phyloP scores from a whole-genome alignment of 2,888 invertebrate species.

The Drosophila ezoana region DNA sequence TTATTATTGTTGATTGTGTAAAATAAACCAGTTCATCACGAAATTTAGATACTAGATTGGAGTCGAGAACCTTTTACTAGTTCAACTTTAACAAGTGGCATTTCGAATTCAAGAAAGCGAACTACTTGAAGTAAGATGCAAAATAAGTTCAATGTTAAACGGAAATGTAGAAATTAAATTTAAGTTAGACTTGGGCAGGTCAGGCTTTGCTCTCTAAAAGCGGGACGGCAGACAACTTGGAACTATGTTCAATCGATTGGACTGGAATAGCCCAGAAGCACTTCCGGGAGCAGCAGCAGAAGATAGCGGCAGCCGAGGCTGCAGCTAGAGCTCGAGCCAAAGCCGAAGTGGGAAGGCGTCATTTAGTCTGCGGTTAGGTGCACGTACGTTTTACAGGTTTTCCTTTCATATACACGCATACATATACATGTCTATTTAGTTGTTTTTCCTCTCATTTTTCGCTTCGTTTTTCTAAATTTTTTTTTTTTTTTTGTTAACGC shows the following conservation, averaged over 20 bases:
- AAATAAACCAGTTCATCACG: neutral
- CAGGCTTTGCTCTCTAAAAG: no score
- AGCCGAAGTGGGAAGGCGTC: constrained; percentile 52
- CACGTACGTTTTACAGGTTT: constrained; percentile 79
- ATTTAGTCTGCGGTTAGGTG: constrained; percentile 79
- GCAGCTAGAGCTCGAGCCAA: constrained; percentile 30
- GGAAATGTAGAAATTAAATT: neutral
- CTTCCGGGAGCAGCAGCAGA: constrained; percentile 28
- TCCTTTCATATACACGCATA: constrained; percentile 44
- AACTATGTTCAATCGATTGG: constrained; percentile 15
- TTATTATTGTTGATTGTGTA: neutral
- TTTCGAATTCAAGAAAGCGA: neutral
- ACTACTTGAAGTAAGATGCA: no score
- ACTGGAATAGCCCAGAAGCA: constrained; percentile 18
- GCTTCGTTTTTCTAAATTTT: constrained; percentile 14
- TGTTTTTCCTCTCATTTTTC: constrained; percentile 17
- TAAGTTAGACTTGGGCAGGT: neutral
- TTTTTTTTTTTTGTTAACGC: constrained; percentile 31
- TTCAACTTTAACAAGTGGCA: neutral
- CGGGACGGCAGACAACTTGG: neutral
- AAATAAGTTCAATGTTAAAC: neutral
- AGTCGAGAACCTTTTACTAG: neutral
- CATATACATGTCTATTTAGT: constrained; percentile 26
- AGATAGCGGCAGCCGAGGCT: constrained; percentile 8
- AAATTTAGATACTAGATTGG: neutral